phyloP scores from a whole-genome alignment of 2,888 invertebrate genomes.

The Drosophila diplacantha region DNA sequence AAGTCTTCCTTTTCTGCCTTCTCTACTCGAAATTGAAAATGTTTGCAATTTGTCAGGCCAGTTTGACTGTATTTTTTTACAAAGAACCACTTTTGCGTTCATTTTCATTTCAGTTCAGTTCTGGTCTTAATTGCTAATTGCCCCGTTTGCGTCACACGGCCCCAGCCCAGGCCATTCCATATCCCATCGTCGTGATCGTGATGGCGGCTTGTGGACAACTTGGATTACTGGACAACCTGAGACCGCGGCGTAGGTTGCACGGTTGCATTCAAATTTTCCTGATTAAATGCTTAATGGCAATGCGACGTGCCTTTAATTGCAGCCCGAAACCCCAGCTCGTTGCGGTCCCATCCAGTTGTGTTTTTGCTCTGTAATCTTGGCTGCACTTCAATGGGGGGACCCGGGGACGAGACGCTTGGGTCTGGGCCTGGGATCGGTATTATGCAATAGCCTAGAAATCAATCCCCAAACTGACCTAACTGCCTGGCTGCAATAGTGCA shows the following conservation, averaged over 20 bases:
- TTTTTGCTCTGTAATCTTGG: slow-evolving; percentile 45
- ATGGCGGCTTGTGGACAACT: slow-evolving; percentile 6
- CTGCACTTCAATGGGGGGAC: slow-evolving; percentile 55
- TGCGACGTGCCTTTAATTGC: slow-evolving; percentile 67
- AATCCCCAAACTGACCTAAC: slow-evolving; percentile 10
- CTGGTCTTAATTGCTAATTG: slow-evolving; percentile 66
- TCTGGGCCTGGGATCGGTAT: slow-evolving; percentile 12
- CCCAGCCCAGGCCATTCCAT: slow-evolving; percentile 3
- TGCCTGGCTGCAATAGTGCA: slow-evolving; percentile 2
- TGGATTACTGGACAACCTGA: slow-evolving; percentile 19
- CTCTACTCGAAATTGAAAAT: slow-evolving; percentile 19
- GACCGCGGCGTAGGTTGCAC: slow-evolving; percentile 13
- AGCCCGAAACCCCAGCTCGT: slow-evolving; percentile 9
- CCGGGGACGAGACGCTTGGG: not conserved
- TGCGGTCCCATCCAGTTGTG: slow-evolving; percentile 15
- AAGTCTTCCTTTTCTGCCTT: slow-evolving; percentile 11
- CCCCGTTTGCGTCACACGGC: slow-evolving; percentile 57
- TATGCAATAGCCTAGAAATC: slow-evolving; percentile 66
- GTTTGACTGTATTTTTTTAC: not conserved
- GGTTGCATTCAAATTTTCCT: slow-evolving; percentile 68
- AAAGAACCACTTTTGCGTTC: not conserved
- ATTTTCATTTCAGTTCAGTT: slow-evolving; percentile 12
- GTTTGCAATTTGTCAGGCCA: slow-evolving; percentile 13
- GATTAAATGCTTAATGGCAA: slow-evolving; percentile 66
- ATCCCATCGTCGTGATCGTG: slow-evolving; percentile 11